These are phyloP conservation scores for Macrobrachium rosenbergii DNA, from an alignment of 1,140 invertebrate genomes.

Conservation along the genomic window DNA sequence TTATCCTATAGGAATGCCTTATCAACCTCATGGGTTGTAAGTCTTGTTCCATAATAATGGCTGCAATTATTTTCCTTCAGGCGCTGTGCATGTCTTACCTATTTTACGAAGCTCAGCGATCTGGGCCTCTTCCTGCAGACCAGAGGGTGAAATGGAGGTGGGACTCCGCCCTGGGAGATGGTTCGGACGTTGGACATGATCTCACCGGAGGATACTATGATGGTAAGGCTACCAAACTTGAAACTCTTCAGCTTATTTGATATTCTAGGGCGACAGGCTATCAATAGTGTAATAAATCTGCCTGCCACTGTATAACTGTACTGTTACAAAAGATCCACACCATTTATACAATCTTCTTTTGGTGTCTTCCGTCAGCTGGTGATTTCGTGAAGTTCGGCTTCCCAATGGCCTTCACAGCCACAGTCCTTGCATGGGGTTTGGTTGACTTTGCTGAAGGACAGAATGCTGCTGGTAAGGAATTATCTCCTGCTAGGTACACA, in stretches of 20 bases:
- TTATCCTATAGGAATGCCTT: too few species aligned
- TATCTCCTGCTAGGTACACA: too few species aligned
- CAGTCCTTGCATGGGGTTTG: too few species aligned
- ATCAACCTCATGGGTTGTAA: too few species aligned
- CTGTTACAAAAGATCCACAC: background rate
- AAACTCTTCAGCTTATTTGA: too few species aligned
- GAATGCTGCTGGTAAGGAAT: too few species aligned
- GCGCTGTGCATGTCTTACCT: conserved; percentile 70
- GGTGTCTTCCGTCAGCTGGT: conserved; percentile 67
- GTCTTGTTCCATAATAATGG: too few species aligned
- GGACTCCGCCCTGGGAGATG: conserved; percentile 70
- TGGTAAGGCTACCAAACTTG: background rate
- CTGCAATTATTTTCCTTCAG: conserved; percentile 18
- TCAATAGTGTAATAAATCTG: too few species aligned
- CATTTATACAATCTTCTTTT: background rate
- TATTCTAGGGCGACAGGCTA: too few species aligned
- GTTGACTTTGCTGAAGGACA: too few species aligned
- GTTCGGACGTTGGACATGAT: conserved; percentile 68
- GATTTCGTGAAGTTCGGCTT: conserved; percentile 70
- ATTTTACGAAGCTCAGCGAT: conserved; percentile 71
- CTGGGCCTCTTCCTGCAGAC: conserved; percentile 68
- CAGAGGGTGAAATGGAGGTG: conserved; percentile 70
- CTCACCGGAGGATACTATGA: conserved; percentile 72
- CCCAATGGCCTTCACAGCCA: too few species aligned
- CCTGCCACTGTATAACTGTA: background rate